Evolutionary conservation across 2,888 invertebrate species (phyloP), one percentile per base, ranked within the genome.

Genomic region (Priocnemis perturbator): DNA sequence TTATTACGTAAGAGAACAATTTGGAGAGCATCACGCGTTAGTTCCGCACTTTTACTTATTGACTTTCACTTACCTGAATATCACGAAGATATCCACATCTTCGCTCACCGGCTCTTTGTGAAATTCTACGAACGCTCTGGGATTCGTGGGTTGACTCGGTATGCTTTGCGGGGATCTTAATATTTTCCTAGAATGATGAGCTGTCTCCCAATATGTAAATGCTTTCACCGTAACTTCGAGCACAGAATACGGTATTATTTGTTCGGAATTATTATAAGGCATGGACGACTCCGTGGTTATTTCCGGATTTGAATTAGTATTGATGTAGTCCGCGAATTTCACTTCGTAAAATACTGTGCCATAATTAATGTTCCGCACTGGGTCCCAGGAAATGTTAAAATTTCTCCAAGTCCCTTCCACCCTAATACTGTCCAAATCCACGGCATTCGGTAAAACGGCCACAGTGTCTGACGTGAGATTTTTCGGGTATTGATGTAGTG

Each of bases 331-430:
- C 7, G 91, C 90, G 73, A 95, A 91, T 87, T 93, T 94, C 58
- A 97, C 92, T 86, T 96, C 95, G 86, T 98, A 98, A 86, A 94
- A 95, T 0, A 97, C 93, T 3, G 92, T 91, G 15, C 95, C 96
- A 85, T 95, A 95, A 83, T 95, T 96, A 3, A 95, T 94, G 62
- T 93, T 93, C 0, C 89, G 90, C 0, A 95, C 92, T 0, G 95
- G 93, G 19, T 93, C 90, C 98, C 98, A 98, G 1, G 94, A 93
- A 52, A 98, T 92, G 79, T 94, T 95, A 85, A 98, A 98, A 48
- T 92, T 91, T 72, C 95, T 92, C 93, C 95, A 96, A 17, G 92
- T 92, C 0, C 97, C 97, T 2, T 90, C 89, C 3, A 97, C 93
- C 57, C 88, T 89, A 63, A 98, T 93, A 0, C 94, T 93, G 0